Evolutionary conservation across 2,113 vertebrate species (phyloP).

Genomic region (Xiphias gladius): DNA sequence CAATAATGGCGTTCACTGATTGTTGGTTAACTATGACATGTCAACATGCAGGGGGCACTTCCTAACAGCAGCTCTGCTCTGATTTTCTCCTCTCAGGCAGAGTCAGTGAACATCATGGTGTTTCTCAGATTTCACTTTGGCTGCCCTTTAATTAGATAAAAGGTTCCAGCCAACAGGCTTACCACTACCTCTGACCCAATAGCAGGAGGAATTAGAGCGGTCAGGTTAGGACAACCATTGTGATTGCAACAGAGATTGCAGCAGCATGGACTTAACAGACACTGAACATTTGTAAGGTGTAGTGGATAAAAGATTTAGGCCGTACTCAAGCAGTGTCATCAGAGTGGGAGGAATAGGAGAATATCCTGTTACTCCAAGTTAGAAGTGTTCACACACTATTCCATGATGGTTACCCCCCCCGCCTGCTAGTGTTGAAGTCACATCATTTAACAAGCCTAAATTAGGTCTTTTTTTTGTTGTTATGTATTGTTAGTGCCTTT

Average conservation of each 20-base stretch:
- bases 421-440: conserved; percentile 1
- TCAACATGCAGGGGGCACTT: conserved; percentile 13
- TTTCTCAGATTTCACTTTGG: conserved; percentile 74
- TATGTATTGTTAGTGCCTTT: background rate
- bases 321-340: background rate
- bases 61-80: conserved; percentile 30
- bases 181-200: conserved; percentile 59
- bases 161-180: conserved; percentile 63
- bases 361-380: background rate
- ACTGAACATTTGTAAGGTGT: conserved; percentile 19
- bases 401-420: background rate
- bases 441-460: background rate
- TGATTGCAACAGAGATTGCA: conserved; percentile 54
- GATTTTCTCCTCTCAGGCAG: conserved; percentile 36
- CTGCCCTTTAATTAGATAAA: conserved; percentile 77
- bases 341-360: background rate
- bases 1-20: conserved; percentile 34
- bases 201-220: conserved; percentile 57
- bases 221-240: conserved; percentile 46
- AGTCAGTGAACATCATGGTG: conserved; percentile 45
- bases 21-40: conserved; percentile 55
- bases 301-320: conserved; percentile 32
- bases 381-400: background rate
- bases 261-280: conserved; percentile 18
- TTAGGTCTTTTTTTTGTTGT: background rate